Evolutionary conservation across 2,888 invertebrate genomes (phyloP).

Genomic region (Pherbina coryleti): DNA sequence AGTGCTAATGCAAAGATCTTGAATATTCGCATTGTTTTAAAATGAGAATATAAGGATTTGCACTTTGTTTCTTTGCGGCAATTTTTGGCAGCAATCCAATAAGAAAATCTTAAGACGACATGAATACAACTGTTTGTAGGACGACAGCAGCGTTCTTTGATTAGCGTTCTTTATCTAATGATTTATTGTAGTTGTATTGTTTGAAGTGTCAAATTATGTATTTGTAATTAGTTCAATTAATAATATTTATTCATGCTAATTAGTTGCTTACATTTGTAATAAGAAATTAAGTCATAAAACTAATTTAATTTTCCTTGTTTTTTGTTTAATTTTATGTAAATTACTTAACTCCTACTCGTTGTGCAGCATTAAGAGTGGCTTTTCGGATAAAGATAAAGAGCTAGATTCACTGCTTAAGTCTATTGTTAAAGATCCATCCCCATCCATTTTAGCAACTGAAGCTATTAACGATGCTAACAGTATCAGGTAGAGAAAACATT

Average conservation of each 20-base stretch:
- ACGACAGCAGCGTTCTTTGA: not conserved
- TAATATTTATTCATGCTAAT: not conserved
- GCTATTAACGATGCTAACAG: conserved; percentile 73
- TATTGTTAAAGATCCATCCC: conserved; percentile 77
- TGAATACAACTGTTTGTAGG: not conserved
- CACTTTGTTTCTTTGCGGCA: not conserved
- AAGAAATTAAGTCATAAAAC: conserved; percentile 1
- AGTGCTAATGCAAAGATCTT: no score
- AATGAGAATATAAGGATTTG: no score
- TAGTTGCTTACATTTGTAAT: conserved; percentile 11
- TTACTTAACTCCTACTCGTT: conserved; percentile 46
- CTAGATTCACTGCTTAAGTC: conserved; percentile 84
- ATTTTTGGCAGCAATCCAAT: conserved; percentile 4
- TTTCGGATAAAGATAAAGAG: conserved; percentile 73
- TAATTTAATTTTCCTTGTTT: conserved; percentile 30
- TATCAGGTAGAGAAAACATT: conserved; percentile 67
- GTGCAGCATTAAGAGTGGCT: conserved; percentile 69
- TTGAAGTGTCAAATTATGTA: not conserved
- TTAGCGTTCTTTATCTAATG: not conserved
- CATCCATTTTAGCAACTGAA: conserved; percentile 73
- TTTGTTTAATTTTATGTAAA: conserved; percentile 47
- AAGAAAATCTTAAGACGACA: not conserved
- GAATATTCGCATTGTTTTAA: no score
- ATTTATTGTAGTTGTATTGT: not conserved
- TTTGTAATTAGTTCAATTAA: conserved; percentile 7